Evolutionary conservation across 2,113 vertebrate species (phyloP).

Genomic region (Ameiurus melas): DNA sequence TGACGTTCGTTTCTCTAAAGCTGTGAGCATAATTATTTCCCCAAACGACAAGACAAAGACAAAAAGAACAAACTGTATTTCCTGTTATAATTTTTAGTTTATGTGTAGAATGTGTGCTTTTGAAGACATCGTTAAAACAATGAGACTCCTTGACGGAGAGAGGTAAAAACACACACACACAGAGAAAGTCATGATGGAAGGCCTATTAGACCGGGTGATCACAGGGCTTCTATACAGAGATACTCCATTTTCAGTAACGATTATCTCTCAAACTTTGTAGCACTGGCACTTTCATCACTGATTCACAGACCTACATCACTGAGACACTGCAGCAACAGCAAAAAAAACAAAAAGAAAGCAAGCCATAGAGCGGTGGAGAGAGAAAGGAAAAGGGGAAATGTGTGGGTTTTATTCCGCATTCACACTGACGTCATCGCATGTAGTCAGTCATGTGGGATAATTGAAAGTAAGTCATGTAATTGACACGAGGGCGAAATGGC

Average conservation of each 20-base stretch:
- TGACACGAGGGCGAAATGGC: background rate
- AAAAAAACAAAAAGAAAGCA: background rate
- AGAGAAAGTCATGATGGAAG: constrained; percentile 39
- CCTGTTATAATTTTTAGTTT: background rate
- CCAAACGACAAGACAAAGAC: background rate
- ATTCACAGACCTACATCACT: constrained; percentile 2
- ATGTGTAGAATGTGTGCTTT: background rate
- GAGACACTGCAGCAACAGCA: background rate
- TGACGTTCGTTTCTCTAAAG: constrained; percentile 14
- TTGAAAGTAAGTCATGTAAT: background rate
- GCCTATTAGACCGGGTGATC: constrained; percentile 45
- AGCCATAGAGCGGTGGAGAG: background rate
- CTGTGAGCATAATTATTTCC: constrained; percentile 11
- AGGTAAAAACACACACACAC: constrained; percentile 24
- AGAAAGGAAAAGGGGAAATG: background rate
- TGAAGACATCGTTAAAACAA: constrained; percentile 13
- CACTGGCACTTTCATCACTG: constrained; percentile 28
- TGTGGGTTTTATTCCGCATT: background rate
- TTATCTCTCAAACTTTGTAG: constrained; percentile 42
- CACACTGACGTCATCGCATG: background rate
- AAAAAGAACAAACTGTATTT: constrained; percentile 12
- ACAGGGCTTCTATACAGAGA: constrained; percentile 38
- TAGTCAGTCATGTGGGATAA: background rate
- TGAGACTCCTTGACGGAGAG: constrained; percentile 32
- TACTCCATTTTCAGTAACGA: constrained; percentile 44